A percentile compares a stretch with the other conserved stretches of the same genome.
phyloP scores from a whole-genome alignment of 1,140 invertebrate genomes.

The Epicauta chinensis region DNA sequence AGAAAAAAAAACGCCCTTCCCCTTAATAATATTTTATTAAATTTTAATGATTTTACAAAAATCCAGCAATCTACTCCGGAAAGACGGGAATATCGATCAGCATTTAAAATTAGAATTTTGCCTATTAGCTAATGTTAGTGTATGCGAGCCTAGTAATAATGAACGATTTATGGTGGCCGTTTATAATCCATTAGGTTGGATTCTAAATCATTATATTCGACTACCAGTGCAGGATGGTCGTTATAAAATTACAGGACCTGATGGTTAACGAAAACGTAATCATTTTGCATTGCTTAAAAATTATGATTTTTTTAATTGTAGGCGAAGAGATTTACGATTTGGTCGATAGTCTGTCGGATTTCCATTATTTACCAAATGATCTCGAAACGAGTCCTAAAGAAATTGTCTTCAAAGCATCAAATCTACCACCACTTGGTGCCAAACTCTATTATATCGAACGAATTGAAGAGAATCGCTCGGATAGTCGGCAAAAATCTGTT shows the following conservation, averaged over 20 bases:
- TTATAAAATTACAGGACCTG: constrained; percentile 58
- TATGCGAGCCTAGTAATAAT: constrained; percentile 37
- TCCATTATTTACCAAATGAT: constrained; percentile 48
- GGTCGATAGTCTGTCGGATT: constrained; percentile 32
- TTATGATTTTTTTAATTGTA: constrained; percentile 15
- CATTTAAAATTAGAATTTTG: constrained; percentile 16
- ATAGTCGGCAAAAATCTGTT: constrained; percentile 1
- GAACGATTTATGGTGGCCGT: constrained; percentile 59
- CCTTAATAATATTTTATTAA: constrained; percentile 1
- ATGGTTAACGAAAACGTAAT: constrained; percentile 41
- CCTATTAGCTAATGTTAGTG: constrained; percentile 53
- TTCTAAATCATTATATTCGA: constrained; percentile 58
- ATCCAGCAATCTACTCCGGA: constrained; percentile 3
- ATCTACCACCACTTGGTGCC: constrained; percentile 61
- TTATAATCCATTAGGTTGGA: constrained; percentile 73
- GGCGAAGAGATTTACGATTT: constrained; percentile 38
- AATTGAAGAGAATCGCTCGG: neutral
- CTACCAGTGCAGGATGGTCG: constrained; percentile 57
- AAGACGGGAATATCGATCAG: neutral
- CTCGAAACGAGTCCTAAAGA: constrained; percentile 52
- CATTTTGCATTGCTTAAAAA: neutral
- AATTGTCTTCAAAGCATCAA: constrained; percentile 57
- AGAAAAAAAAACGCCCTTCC: neutral
- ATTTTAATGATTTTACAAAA: neutral
- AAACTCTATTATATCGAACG: constrained; percentile 50